Conservation (phyloP, 2,797 vertebrate species). For the Tadarida brasiliensis region DNA sequence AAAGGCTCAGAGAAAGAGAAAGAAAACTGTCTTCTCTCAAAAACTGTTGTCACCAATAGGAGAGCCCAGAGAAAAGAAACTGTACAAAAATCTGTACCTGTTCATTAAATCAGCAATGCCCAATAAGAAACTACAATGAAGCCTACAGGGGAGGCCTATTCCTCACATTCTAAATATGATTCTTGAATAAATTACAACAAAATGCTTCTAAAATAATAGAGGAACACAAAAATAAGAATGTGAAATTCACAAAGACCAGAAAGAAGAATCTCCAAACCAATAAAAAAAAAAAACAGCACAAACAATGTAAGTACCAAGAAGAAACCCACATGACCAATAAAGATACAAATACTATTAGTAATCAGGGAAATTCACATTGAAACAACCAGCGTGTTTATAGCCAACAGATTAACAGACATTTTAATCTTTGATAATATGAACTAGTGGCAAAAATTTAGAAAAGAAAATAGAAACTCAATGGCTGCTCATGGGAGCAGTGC, state of each 20-base stretch:
- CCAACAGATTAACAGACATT: neutral
- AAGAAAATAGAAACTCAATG: neutral
- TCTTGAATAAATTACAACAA: neutral
- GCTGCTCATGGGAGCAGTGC: neutral
- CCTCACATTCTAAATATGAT: neutral
- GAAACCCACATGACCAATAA: neutral
- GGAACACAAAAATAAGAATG: neutral
- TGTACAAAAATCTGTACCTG: neutral
- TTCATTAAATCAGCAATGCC: neutral
- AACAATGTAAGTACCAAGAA: neutral
- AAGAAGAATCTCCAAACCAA: conserved; percentile 32
- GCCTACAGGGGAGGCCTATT: neutral
- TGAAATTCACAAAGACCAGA: neutral
- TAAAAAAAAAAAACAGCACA: neutral
- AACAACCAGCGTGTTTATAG: neutral
- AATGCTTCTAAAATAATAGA: conserved; percentile 42
- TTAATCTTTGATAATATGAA: neutral
- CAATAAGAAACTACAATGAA: neutral
- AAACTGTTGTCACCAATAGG: neutral
- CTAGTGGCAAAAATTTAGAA: neutral
- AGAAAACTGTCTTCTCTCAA: neutral
- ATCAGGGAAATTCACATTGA: neutral
- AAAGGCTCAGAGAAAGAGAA: neutral
- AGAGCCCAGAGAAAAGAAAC: neutral
- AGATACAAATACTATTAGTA: neutral